Evolutionary conservation across 2,888 invertebrate species (phyloP), one percentile per base, ranked within the genome.

Genomic region (Cremastobaeus sp.): DNA sequence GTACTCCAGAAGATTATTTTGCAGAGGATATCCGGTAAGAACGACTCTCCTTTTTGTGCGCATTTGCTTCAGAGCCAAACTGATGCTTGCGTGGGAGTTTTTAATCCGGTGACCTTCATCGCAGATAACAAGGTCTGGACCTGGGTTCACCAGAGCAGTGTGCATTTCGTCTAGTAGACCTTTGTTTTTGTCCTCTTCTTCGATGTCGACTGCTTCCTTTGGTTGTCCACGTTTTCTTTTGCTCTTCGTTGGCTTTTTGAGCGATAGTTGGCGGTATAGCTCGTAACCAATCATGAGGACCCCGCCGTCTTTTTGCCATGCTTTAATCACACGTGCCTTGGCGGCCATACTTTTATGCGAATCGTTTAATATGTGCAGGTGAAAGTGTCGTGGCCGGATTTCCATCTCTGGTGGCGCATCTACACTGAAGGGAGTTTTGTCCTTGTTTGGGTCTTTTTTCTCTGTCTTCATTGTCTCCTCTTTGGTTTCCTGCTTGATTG

Each of bases 51-150:
- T 92, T 84, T 96, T 96, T 0, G 99, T 98, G 79, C 94, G 91
- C 89, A 99, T 97, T 84, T 96, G 95, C 85, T 98, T 98, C 34
- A 99, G 89, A 0, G 98, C 96, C 85, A 95, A 93, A 0, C 98
- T 97, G 80, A 98, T 98, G 73, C 97, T 96, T 0, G 99, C 98
- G 83, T 97, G 97, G 0, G 97, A 95, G 88, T 99, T 99, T 88
- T 99, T 99, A 77, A 99, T 99, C 14, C 98, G 91, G 87, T 99
- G 99, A 0, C 99, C 98, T 88, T 98, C 98, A 81, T 98, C 98
- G 85, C 98, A 98, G 75, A 98, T 96, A 0, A 98, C 95, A 52
- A 97, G 89, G 88, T 98, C 97, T 0, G 98, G 97, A 0, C 98
- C 98, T 0, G 97, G 97, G 81, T 92, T 93, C 0, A 97, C 94